Evolutionary conservation across 2,888 invertebrate species (phyloP), one percentile per base, ranked within the genome.

Genomic region (Drosophila quinaria): DNA sequence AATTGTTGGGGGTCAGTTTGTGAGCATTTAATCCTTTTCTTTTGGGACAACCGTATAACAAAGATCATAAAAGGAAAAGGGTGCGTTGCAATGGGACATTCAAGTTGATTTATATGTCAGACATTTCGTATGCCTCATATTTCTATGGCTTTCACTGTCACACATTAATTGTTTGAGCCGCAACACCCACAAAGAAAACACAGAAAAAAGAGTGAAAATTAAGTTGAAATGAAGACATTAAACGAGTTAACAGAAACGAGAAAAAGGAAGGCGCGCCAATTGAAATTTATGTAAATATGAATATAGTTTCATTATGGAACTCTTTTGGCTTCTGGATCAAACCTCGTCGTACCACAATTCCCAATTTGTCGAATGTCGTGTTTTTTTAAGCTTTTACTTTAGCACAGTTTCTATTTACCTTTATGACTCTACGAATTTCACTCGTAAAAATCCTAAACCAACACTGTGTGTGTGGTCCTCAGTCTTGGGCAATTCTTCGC

Each of bases 141-240:
- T 86, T 86, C 84, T 89, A 89, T 89, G 89, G 85, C 85, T 89
- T 85, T 87, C 89, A 79, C 84, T 89, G 83, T 77, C 77, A 51
- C 65, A 54, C 82, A 85, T 80, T 74, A 82, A 80, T 78, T 63
- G 47, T 63, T 41, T 64, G 60, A 74, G 65, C 44, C 49, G 74
- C 61, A 58, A 78, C 82, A 85, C 88, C 86, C 88, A 86, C 82
- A 68, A 44, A 42, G 13, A 39, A 39, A 17, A 54, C 41, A 54
- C 8, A 29, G 9, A 29, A 35, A 15, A 39, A 55, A 33, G 41
- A 63, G 66, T 65, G 81, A 58, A 85, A 77, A 85, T 79, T 68
- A 79, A 68, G 39, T 54, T 70, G 66, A 74, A 88, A 84, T 84
- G 78, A 84, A 84, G 83, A 86, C 78, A 88, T 84, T 82, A 62